A percentile compares a stretch with the other conserved stretches of the same genome.
These are phyloP conservation scores for Martes martes DNA, from an alignment of 2,113 vertebrate genomes.

Conservation along the genomic window DNA sequence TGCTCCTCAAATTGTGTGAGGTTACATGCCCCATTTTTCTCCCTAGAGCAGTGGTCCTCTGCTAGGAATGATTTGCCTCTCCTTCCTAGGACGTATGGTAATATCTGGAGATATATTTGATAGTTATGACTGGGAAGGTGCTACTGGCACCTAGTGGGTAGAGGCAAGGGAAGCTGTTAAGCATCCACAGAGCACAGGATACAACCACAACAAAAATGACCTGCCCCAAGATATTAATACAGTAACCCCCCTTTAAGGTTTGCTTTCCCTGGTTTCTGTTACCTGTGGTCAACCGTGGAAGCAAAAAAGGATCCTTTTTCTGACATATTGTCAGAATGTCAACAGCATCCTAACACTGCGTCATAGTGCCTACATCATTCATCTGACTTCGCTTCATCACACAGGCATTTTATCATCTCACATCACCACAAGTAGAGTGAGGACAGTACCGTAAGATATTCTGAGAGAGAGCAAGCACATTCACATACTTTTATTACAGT, in stretches of 20 bases:
- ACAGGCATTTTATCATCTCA: not conserved
- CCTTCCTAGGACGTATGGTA: not conserved
- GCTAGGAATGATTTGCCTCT: not conserved
- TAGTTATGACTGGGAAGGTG: not conserved
- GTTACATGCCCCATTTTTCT: not conserved
- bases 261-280: not conserved
- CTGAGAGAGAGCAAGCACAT: not conserved
- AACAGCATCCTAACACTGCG: not conserved
- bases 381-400: not conserved
- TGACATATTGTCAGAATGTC: not conserved
- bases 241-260: not conserved
- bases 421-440: not conserved
- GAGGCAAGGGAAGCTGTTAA: not conserved
- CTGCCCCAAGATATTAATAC: not conserved
- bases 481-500: not conserved
- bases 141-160: not conserved
- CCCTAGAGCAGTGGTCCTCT: not conserved
- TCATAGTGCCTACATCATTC: not conserved
- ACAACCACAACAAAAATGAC: not conserved
- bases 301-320: not conserved
- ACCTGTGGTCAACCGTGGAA: not conserved
- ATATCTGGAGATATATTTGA: not conserved
- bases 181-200: not conserved
- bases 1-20: not conserved
- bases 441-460: not conserved